Percentiles rank a stretch among this genome's conserved stretches.
phyloP scores from a whole-genome alignment of 2,888 invertebrate species.

The Neoaliturus tenellus region DNA sequence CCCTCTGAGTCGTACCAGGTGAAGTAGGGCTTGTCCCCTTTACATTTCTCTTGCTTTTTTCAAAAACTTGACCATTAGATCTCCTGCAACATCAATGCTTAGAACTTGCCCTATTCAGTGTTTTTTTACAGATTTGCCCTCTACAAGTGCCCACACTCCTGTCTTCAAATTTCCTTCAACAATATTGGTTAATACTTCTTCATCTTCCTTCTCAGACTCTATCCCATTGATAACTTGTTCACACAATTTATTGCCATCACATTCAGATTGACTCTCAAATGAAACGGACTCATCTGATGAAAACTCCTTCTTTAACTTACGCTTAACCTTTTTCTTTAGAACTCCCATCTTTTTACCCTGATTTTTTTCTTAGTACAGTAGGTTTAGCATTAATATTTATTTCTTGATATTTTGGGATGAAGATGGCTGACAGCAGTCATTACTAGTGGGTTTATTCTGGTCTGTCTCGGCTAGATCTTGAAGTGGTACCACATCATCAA shows the following conservation, averaged over 20 bases:
- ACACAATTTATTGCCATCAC: neutral
- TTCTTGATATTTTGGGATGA: neutral
- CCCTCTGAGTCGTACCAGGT: constrained; percentile 9
- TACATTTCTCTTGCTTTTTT: neutral
- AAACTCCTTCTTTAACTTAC: constrained; percentile 3
- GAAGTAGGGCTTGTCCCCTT: constrained; percentile 14
- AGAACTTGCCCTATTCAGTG: neutral
- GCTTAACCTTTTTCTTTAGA: neutral
- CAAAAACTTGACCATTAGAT: constrained; percentile 14
- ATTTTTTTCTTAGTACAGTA: neutral
- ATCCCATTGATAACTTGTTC: neutral
- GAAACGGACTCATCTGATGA: constrained; percentile 32
- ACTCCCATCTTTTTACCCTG: neutral
- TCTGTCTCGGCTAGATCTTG: neutral
- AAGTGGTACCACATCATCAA: neutral
- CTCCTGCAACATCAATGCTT: neutral
- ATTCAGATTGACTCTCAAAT: constrained; percentile 18
- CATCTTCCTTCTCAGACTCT: constrained; percentile 12
- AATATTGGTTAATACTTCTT: constrained; percentile 19
- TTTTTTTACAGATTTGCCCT: neutral
- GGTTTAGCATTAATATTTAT: neutral
- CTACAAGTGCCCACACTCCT: constrained; percentile 34
- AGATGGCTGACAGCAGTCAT: neutral
- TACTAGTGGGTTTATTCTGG: neutral
- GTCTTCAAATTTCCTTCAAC: constrained; percentile 42